Evolutionary conservation across 2,113 vertebrate species (phyloP).

Genomic region (Xenopus tropicalis): UCB_Xtro_10.0 CM004451.2:25833001-25833500

Average conservation of each 20-base stretch:
- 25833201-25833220: no score
- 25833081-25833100: no score
- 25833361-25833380: background rate
- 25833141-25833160: no score
- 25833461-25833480: constrained; percentile 21
- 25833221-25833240: no score
- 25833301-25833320: background rate
- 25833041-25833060: no score
- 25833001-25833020: no score
- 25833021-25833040: no score
- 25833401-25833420: constrained; percentile 15
- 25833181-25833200: no score
- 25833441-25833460: constrained; percentile 20
- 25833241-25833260: background rate
- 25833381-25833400: background rate
- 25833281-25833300: background rate
- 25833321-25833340: background rate
- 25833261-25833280: background rate
- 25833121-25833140: no score
- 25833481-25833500: constrained; percentile 22
- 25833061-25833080: no score
- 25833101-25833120: no score
- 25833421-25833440: constrained; percentile 21
- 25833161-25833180: no score
- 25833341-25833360: background rate